Conservation (phyloP, 2,888 invertebrate species). For the Erynnis tages region DNA sequence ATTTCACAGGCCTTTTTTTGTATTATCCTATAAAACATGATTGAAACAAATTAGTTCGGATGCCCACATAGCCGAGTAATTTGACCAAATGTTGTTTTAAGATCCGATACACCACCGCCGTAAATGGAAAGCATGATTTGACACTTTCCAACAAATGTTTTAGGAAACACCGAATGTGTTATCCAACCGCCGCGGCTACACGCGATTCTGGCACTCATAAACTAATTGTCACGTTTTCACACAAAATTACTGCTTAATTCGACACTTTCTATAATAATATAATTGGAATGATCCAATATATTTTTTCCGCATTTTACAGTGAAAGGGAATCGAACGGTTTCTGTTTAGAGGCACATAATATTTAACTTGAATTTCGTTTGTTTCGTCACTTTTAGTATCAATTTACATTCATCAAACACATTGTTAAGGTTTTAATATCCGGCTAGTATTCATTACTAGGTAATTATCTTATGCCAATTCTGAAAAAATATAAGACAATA, state of each 20-base stretch:
- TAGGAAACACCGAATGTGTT: constrained; percentile 61
- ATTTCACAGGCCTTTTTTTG: too few species aligned
- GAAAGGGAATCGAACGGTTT: constrained; percentile 38
- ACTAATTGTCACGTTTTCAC: constrained; percentile 70
- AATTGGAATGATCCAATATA: constrained; percentile 46
- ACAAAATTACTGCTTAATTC: constrained; percentile 67
- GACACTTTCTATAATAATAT: constrained; percentile 67
- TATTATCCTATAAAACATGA: too few species aligned
- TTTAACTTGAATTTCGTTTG: too few species aligned
- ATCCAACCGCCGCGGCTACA: constrained; percentile 51
- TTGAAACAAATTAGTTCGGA: not conserved
- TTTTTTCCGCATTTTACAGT: constrained; percentile 36
- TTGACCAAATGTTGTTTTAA: constrained; percentile 48
- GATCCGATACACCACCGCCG: constrained; percentile 45
- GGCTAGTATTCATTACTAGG: too few species aligned
- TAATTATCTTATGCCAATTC: too few species aligned
- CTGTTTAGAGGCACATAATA: too few species aligned
- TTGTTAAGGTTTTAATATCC: too few species aligned
- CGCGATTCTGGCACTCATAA: constrained; percentile 40
- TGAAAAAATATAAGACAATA: too few species aligned
- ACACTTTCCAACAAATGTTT: constrained; percentile 74
- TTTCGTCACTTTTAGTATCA: too few species aligned
- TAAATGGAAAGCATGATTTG: constrained; percentile 77
- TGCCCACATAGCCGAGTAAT: too few species aligned
- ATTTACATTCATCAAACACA: too few species aligned